Evolutionary conservation across 2,797 vertebrate species (phyloP).

Genomic region (Pitangus sulphuratus): DNA sequence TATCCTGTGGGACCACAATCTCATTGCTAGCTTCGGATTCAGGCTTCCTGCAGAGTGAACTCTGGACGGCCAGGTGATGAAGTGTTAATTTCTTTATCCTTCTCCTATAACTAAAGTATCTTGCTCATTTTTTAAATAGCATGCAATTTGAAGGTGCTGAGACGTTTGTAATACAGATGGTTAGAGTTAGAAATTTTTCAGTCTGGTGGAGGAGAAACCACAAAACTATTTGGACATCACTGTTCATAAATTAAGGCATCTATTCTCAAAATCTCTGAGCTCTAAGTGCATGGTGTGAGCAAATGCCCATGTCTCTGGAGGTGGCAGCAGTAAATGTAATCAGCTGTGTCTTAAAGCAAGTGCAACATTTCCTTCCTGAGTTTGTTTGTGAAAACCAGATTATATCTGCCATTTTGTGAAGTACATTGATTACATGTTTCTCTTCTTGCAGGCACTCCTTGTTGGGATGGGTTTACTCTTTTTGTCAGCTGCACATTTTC

Average conservation of each 20-base stretch:
- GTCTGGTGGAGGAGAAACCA: not conserved
- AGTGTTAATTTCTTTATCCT: not conserved
- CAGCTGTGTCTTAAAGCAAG: not conserved
- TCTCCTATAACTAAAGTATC: not conserved
- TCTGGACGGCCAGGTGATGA: not conserved
- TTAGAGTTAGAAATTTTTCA: not conserved
- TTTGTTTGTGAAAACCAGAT: not conserved
- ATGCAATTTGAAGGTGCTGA: not conserved
- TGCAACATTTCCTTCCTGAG: not conserved
- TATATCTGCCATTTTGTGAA: not conserved
- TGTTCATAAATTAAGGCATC: not conserved
- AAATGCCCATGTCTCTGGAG: not conserved
- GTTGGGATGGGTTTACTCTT: not conserved
- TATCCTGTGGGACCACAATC: not conserved
- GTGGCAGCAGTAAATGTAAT: not conserved
- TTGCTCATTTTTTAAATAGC: not conserved
- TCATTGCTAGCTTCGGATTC: not conserved
- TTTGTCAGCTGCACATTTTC: not conserved
- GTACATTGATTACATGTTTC: not conserved
- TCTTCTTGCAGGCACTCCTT: not conserved
- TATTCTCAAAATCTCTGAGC: not conserved
- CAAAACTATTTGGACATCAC: not conserved
- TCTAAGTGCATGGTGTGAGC: not conserved
- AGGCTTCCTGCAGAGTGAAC: not conserved
- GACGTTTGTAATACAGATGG: not conserved